phyloP scores from a whole-genome alignment of 1,140 invertebrate genomes.

The Coenobita brevimanus region DNA sequence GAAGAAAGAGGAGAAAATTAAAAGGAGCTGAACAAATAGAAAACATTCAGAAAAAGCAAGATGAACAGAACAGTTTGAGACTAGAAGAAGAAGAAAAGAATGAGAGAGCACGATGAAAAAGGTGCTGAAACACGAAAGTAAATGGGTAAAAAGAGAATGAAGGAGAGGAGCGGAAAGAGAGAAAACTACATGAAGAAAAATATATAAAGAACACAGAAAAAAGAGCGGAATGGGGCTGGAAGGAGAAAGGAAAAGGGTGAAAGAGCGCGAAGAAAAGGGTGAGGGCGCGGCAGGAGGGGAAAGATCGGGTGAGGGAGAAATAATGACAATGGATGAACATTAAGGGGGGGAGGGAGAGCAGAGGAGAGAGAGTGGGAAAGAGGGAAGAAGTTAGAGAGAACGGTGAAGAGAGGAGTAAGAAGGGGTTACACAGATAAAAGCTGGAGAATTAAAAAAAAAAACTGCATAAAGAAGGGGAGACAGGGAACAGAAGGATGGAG shows the following conservation, averaged over 20 bases:
- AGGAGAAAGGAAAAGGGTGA: neutral
- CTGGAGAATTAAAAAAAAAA: neutral
- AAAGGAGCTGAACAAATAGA: too few relatives aligned
- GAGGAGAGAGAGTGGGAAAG: neutral
- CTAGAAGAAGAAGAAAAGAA: neutral
- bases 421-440: neutral
- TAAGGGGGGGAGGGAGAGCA: neutral
- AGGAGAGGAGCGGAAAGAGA: neutral
- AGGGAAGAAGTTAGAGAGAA: slow-evolving; percentile 1
- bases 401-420: neutral
- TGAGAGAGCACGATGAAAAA: neutral
- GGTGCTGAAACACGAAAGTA: neutral
- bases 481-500: neutral
- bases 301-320: too few relatives aligned
- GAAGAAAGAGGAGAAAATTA: slow-evolving; percentile 3
- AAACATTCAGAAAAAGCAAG: neutral
- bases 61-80: neutral
- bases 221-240: neutral
- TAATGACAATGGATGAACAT: too few relatives aligned
- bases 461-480: neutral
- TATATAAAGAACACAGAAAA: neutral
- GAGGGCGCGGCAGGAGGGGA: too few relatives aligned
- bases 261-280: neutral
- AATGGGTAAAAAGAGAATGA: neutral
- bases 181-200: neutral